phyloP scores from a whole-genome alignment of 2,113 vertebrate species.

The Oceanodroma tethys region DNA sequence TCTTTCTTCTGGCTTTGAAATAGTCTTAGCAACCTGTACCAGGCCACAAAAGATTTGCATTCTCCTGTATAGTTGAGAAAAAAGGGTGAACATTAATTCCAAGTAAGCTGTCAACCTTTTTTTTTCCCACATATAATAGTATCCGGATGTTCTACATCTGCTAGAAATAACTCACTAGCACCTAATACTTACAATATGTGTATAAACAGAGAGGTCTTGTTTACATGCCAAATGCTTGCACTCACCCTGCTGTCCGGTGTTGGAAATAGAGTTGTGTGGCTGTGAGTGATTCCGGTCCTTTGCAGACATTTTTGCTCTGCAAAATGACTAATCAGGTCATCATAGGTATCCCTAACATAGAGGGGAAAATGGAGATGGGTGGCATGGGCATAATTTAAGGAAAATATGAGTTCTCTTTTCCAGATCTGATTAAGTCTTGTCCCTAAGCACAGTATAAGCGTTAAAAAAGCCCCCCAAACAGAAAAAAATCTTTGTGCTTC shows the following conservation, averaged over 20 bases:
- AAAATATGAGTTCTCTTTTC: background rate
- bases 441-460: background rate
- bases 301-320: background rate
- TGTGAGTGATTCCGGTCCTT: background rate
- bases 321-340: background rate
- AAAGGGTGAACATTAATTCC: background rate
- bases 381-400: background rate
- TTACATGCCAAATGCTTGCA: constrained; percentile 54
- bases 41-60: background rate
- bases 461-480: background rate
- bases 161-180: constrained; percentile 47
- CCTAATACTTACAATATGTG: constrained; percentile 56
- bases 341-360: background rate
- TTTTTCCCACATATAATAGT: background rate
- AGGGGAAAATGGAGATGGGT: background rate
- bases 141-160: constrained; percentile 41
- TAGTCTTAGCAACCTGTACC: background rate
- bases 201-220: constrained; percentile 66
- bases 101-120: background rate
- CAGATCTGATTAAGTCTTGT: background rate
- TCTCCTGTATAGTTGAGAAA: background rate
- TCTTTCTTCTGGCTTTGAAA: background rate
- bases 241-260: background rate
- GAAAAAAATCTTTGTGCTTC: background rate
- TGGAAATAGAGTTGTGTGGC: constrained; percentile 16